These are phyloP conservation scores for Busseola fusca DNA, from an alignment of 2,888 invertebrate species.

Conservation along the genomic window DNA sequence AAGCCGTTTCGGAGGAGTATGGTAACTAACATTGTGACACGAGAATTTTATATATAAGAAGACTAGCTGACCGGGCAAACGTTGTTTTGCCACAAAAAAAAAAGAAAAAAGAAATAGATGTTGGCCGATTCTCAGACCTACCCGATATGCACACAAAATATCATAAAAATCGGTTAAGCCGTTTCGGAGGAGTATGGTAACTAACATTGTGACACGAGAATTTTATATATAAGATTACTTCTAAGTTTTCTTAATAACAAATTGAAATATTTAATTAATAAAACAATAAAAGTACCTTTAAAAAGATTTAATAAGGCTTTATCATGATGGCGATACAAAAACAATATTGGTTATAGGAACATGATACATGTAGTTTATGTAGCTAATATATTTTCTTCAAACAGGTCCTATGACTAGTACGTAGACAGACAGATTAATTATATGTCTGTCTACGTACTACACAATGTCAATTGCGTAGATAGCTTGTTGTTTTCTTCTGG, in stretches of 20 bases:
- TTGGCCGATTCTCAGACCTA: too few species aligned
- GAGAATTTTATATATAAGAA: too few species aligned
- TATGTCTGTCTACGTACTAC: conserved; percentile 49
- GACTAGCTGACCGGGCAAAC: too few species aligned
- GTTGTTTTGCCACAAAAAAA: too few species aligned
- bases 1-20: too few species aligned
- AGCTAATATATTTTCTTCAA: conserved; percentile 36
- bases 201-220: too few species aligned
- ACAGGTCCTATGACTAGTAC: conserved; percentile 39
- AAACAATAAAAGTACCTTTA: neutral
- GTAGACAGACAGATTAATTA: conserved; percentile 48
- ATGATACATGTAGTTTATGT: conserved; percentile 16
- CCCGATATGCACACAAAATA: too few species aligned
- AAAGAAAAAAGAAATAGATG: too few species aligned
- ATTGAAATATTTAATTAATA: conserved; percentile 21
- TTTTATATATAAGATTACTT: neutral
- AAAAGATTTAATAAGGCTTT: conserved; percentile 16
- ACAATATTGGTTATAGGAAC: conserved; percentile 18
- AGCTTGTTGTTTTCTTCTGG: conserved; percentile 28
- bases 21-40: too few species aligned
- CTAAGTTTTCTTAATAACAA: conserved; percentile 18
- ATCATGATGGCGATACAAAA: conserved; percentile 12
- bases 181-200: too few species aligned
- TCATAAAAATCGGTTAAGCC: too few species aligned
- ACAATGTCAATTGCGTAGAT: conserved; percentile 33